These are phyloP conservation scores for Bagarius yarrelli DNA, from an alignment of 2,113 vertebrate genomes.

Conservation along the genomic window DNA sequence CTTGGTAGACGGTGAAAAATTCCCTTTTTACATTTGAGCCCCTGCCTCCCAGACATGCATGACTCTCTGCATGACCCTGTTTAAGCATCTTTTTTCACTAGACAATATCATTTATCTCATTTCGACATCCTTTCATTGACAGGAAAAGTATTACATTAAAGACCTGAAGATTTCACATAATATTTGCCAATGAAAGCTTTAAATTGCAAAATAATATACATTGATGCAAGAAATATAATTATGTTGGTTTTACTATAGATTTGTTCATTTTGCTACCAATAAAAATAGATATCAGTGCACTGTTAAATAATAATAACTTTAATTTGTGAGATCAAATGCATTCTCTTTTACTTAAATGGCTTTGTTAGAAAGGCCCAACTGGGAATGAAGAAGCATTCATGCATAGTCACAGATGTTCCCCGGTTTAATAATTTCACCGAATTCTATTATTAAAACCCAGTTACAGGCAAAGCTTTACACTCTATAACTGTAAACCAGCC, in stretches of 20 bases:
- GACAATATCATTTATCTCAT: background rate
- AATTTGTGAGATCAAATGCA: background rate
- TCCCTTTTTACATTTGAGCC: too few relatives aligned
- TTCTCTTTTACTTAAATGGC: slow-evolving; percentile 10
- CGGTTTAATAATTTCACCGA: slow-evolving; percentile 20
- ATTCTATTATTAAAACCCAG: slow-evolving; percentile 18
- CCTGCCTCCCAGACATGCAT: too few relatives aligned
- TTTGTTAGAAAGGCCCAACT: slow-evolving; percentile 18
- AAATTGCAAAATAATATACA: background rate
- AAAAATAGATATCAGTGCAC: background rate
- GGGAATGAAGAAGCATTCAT: slow-evolving; percentile 3
- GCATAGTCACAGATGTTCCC: slow-evolving; percentile 17
- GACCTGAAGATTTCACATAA: background rate
- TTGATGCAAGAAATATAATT: background rate
- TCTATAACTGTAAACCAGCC: slow-evolving; percentile 9
- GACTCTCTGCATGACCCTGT: too few relatives aligned
- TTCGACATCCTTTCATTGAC: background rate
- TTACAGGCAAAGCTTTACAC: slow-evolving; percentile 30
- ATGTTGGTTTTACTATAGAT: background rate
- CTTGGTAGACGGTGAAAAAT: too few relatives aligned
- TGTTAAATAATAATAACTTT: slow-evolving; percentile 13
- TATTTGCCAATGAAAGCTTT: background rate
- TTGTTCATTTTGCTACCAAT: background rate
- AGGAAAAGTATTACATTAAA: background rate
- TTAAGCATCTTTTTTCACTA: background rate